phyloP scores from a whole-genome alignment of 1,140 invertebrate genomes.

The Dufourea novaeangliae region DNA sequence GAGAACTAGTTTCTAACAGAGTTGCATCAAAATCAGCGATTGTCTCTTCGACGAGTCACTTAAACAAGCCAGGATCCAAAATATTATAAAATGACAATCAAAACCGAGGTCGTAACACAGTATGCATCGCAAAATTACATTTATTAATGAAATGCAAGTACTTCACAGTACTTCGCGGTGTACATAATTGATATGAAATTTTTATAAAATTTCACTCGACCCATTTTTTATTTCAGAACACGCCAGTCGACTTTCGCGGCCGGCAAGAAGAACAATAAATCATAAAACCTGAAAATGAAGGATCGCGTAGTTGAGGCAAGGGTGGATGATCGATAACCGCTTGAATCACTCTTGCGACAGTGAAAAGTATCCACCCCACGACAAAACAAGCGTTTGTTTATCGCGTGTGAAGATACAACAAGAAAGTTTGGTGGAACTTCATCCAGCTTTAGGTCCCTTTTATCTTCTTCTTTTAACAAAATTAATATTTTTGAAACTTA shows the following conservation, averaged over 20 bases:
- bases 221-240: neutral
- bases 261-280: slow-evolving; percentile 8
- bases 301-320: neutral
- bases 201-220: too few relatives aligned
- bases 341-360: neutral
- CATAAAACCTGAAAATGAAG: slow-evolving; percentile 14
- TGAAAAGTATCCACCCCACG: neutral
- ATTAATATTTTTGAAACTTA: too few relatives aligned
- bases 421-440: neutral
- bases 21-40: too few relatives aligned
- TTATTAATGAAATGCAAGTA: too few relatives aligned
- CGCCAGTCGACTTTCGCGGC: neutral
- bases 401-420: neutral
- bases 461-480: neutral
- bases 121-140: too few relatives aligned
- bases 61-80: too few relatives aligned
- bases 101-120: too few relatives aligned
- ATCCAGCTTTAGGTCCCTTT: neutral
- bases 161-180: too few relatives aligned
- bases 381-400: neutral
- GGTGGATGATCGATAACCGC: slow-evolving; percentile 17
- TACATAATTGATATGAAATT: too few relatives aligned
- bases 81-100: too few relatives aligned
- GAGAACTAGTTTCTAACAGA: too few relatives aligned
- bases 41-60: too few relatives aligned